A percentile compares a stretch with the other conserved stretches of the same genome.
Conservation (phyloP, 2,113 vertebrate species). For the Syrmaticus mikado region DNA sequence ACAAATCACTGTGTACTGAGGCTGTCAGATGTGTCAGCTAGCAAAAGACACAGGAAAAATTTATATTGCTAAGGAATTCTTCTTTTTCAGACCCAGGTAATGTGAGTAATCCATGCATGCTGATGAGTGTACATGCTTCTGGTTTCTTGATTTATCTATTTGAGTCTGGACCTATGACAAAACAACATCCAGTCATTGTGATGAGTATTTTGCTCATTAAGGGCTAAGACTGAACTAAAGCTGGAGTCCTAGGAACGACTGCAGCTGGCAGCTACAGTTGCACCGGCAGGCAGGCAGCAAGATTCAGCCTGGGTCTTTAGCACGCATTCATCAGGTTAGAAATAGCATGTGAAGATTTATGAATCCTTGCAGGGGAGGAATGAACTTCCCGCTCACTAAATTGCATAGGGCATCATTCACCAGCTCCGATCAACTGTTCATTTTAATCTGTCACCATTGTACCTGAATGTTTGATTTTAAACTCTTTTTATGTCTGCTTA, state of each 20-base stretch:
- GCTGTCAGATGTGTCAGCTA: not conserved
- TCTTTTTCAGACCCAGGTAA: not conserved
- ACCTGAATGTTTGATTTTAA: not conserved
- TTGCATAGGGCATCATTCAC: not conserved
- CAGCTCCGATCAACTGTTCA: not conserved
- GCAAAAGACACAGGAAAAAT: not conserved
- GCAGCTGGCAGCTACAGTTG: not conserved
- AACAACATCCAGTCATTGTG: not conserved
- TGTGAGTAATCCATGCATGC: not conserved
- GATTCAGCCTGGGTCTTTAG: not conserved
- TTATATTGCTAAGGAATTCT: not conserved
- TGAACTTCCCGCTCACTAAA: not conserved
- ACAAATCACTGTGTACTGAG: not conserved
- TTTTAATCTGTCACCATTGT: not conserved
- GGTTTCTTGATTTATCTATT: not conserved
- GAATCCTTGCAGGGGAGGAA: not conserved
- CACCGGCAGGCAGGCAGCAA: not conserved
- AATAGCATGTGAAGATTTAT: not conserved
- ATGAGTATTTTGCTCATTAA: not conserved
- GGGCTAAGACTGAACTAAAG: not conserved
- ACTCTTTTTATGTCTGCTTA: not conserved
- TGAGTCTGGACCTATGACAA: not conserved
- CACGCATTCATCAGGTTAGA: not conserved
- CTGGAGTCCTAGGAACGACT: not conserved
- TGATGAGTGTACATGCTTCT: accelerated